Percentiles rank a stretch among this genome's conserved stretches.
Evolutionary conservation across 2,888 invertebrate genomes (phyloP).

Genomic region (Eulithis prunata): DNA sequence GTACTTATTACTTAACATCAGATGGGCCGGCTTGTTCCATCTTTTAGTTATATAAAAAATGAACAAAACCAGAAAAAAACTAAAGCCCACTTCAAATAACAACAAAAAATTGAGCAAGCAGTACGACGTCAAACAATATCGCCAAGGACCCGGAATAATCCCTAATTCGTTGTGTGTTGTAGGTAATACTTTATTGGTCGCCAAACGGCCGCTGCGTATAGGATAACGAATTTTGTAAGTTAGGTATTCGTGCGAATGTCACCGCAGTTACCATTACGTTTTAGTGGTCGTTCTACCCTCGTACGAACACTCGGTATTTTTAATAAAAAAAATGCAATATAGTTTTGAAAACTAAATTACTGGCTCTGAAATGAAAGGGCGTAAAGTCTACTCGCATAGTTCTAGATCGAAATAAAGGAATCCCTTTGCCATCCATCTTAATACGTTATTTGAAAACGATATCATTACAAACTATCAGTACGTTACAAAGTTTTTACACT

Average conservation of each 20-base stretch:
- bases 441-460: no score
- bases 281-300: slow-evolving; percentile 78
- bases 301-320: slow-evolving; percentile 78
- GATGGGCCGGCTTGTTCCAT: no score
- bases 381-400: no score
- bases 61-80: not conserved
- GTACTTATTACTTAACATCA: no score
- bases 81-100: slow-evolving; percentile 15
- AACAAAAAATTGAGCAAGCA: slow-evolving; percentile 49
- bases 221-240: slow-evolving; percentile 80
- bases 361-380: not conserved
- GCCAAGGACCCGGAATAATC: slow-evolving; percentile 57
- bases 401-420: no score
- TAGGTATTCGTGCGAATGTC: slow-evolving; percentile 77
- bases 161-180: slow-evolving; percentile 60
- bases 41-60: not conserved
- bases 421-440: no score
- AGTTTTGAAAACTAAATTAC: slow-evolving; percentile 55
- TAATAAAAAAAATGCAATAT: slow-evolving; percentile 79
- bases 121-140: slow-evolving; percentile 58
- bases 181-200: slow-evolving; percentile 64
- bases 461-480: no score
- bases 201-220: slow-evolving; percentile 56
- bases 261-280: slow-evolving; percentile 81
- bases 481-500: no score